Evolutionary conservation across 2,797 vertebrate species (phyloP).

Genomic region (Danio choprae): DNA sequence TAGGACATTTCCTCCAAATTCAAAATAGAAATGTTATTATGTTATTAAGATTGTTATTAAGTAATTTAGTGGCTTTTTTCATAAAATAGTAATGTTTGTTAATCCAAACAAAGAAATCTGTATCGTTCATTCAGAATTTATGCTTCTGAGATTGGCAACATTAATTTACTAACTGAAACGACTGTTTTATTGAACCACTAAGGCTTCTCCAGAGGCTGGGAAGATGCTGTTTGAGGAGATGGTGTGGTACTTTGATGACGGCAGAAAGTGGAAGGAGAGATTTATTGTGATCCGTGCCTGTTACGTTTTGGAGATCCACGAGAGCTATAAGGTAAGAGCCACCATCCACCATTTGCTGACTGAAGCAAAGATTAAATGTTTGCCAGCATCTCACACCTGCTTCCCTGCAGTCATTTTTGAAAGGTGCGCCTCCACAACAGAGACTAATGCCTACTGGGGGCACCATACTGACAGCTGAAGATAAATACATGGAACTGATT

Average conservation of each 20-base stretch:
- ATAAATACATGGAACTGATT: constrained; percentile 84
- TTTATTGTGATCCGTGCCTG: constrained; percentile 86
- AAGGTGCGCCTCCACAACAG: constrained; percentile 77
- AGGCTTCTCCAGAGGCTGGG: constrained; percentile 73
- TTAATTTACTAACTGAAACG: background rate
- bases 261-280: constrained; percentile 89
- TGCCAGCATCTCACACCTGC: background rate
- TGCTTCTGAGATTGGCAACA: background rate
- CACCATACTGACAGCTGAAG: constrained; percentile 84
- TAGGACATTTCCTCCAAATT: no score
- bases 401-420: constrained; percentile 80
- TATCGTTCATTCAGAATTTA: background rate
- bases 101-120: background rate
- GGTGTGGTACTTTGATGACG: constrained; percentile 79
- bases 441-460: constrained; percentile 87
- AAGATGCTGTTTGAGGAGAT: constrained; percentile 82
- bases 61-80: no score
- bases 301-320: constrained; percentile 87
- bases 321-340: constrained; percentile 83
- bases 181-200: constrained; percentile 25
- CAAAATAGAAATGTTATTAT: no score
- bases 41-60: no score
- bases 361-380: background rate
- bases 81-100: no score
- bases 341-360: background rate